A percentile compares a stretch with the other conserved stretches of the same genome.
Conservation (phyloP, 2,797 vertebrate genomes). For the Enteromius anoplus region DNA sequence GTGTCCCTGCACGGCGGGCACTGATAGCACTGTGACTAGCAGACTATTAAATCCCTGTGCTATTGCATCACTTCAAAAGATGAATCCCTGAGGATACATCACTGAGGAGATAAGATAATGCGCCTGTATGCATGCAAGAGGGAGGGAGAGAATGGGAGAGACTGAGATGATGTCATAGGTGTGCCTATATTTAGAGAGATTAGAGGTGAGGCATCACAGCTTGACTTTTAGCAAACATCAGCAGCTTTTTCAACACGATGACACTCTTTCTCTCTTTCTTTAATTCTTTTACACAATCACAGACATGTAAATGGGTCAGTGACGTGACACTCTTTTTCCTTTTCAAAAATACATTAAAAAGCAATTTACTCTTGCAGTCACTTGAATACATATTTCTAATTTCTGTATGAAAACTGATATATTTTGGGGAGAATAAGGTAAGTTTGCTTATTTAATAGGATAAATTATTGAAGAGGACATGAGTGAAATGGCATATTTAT, state of each 20-base stretch:
- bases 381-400: neutral
- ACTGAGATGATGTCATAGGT: slow-evolving; percentile 45
- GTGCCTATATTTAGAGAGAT: slow-evolving; percentile 48
- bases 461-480: neutral
- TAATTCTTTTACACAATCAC: neutral
- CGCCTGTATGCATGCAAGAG: slow-evolving; percentile 27
- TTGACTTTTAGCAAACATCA: slow-evolving; percentile 47
- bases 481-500: neutral
- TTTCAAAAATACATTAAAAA: neutral
- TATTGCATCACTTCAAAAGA: slow-evolving; percentile 55
- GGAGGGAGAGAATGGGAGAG: slow-evolving; percentile 11
- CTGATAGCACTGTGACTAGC: slow-evolving; percentile 38
- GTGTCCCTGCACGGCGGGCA: slow-evolving; percentile 22
- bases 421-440: neutral
- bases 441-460: neutral
- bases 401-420: neutral
- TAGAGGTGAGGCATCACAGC: slow-evolving; percentile 23
- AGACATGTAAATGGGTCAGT: slow-evolving; percentile 10
- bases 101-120: slow-evolving; percentile 46
- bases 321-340: neutral
- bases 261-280: neutral
- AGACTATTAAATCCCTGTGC: slow-evolving; percentile 46
- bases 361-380: neutral
- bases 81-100: slow-evolving; percentile 43
- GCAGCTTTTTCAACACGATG: slow-evolving; percentile 46